Base-by-base conservation (phyloP, 2,797 vertebrate genomes). In the Oryzias dopingdopingensis region DNA sequence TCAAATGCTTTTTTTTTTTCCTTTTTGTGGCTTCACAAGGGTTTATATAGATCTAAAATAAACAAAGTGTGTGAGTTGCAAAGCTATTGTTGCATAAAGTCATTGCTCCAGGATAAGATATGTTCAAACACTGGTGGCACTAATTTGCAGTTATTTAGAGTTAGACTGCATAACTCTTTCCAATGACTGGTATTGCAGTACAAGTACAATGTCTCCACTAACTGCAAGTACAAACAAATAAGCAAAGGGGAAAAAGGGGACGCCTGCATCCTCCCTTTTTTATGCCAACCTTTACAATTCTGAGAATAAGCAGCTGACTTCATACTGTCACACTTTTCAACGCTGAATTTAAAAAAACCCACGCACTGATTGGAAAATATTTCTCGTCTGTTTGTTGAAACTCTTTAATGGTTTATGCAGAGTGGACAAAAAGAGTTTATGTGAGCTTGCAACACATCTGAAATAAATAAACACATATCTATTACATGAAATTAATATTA, bases 81-180 rank as follows among this genome's bases (percentile, higher is more conserved):
- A 69, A 45, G 14, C 50, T 56, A 76, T 83, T 80, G 72, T 86
- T 85, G 49, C 57, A 59, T 42, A 79, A 44, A 76, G 17, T 15
- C 18, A 62, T 42, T 51, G 53, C 72, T 59, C 32, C 47, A 52
- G 16, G 46, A 44, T 46, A 52, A 24, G 23, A 50, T 56, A 76
- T 71, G 68, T 32, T 50, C 62, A 65, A 74, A 79, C 52, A 51
- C 47, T 63, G 22, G 49, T 44, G 67, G 61, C 67, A 68, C 43
- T 41, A 75, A 72, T 78, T 67, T 74, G 65, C 48, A 56, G 67
- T 63, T 55, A 77, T 83, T 79, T 78, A 20, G 72, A 77, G 67
- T 76, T 44, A 59, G 54, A 69, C 69, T 80, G 62, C 23, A 10
- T 71, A 74, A 77, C 73, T 79, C 41, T 52, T 46, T 45, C 6